These are phyloP conservation scores for Busseola fusca DNA, from an alignment of 2,888 invertebrate species.

Conservation along the genomic window DNA sequence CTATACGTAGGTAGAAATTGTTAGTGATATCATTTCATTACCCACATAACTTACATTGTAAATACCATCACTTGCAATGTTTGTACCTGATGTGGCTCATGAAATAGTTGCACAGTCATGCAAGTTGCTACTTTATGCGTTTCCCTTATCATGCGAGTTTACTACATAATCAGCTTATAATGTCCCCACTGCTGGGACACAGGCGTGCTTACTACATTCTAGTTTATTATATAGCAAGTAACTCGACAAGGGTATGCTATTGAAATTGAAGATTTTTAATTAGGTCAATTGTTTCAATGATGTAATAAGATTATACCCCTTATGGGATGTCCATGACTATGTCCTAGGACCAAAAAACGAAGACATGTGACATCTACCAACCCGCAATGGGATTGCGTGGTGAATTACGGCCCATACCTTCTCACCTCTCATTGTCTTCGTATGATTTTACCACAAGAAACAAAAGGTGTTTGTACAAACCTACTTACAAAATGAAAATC, in stretches of 20 bases:
- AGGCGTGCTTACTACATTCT: no score
- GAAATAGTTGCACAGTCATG: neutral
- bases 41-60: neutral
- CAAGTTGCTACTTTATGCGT: conserved; percentile 10
- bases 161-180: no score
- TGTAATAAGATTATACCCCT: neutral
- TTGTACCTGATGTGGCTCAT: conserved; percentile 3
- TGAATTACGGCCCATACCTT: no score
- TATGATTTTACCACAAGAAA: no score
- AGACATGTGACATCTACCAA: no score
- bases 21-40: neutral
- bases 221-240: neutral
- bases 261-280: neutral
- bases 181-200: no score
- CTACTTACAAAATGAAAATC: no score
- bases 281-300: neutral
- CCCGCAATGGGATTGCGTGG: no score
- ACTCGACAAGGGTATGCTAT: neutral
- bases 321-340: no score
- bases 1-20: neutral
- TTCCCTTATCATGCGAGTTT: conserved; percentile 23
- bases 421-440: no score
- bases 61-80: conserved; percentile 13
- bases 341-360: no score
- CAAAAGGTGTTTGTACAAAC: no score